Evolutionary conservation across 1,140 invertebrate genomes (phyloP), one percentile per base, ranked within the genome.

Genomic region (Trichonephila clavipes): DNA sequence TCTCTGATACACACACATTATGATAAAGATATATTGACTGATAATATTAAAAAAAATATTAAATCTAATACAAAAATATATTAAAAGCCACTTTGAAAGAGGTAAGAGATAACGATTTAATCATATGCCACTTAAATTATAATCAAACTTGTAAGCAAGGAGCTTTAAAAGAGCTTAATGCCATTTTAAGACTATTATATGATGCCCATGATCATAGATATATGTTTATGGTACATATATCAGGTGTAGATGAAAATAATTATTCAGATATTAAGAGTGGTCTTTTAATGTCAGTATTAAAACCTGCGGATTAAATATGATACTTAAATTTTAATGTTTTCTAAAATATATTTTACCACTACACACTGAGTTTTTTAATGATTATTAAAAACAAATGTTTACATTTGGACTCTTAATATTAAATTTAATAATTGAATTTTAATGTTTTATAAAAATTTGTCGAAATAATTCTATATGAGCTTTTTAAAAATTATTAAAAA

Each of bases 71-170:
- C 19, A 94, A 94, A 59, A 94, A 95, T 93, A 90, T 94, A n/a
- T 44, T 94, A 28, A 72, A 92, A 62, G 28, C 88, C 6, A 69
- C 95, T 21, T 19, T 94, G 85, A 77, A 94, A 34, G 21, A 94
- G 62, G 85, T 94, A 44, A 64, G 94, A 19, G 64, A 72, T n/a
- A 89, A 95, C 88, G 92, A 95, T 69, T 90, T 95, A 64, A 83
- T 90, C 16, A 62, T 95, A 51, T 92, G 87, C 64, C 95, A 95
- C 77, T 12, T 95, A 12, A 93, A 95, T 59, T 81, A 95, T 72
- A 34, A 83, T 5, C 3, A 14, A 16, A 24, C 18, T 21, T 21
- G 14, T 8, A 21, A 90, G 7, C 8, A 21, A 7, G 77, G 62
- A 40, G 34, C 16, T 16, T 14, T 94, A 10, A n/a, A n/a, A 64